Percentiles rank a stretch among this genome's conserved stretches.
phyloP scores from a whole-genome alignment of 2,113 vertebrate genomes.

The Cheirogaleus medius region DNA sequence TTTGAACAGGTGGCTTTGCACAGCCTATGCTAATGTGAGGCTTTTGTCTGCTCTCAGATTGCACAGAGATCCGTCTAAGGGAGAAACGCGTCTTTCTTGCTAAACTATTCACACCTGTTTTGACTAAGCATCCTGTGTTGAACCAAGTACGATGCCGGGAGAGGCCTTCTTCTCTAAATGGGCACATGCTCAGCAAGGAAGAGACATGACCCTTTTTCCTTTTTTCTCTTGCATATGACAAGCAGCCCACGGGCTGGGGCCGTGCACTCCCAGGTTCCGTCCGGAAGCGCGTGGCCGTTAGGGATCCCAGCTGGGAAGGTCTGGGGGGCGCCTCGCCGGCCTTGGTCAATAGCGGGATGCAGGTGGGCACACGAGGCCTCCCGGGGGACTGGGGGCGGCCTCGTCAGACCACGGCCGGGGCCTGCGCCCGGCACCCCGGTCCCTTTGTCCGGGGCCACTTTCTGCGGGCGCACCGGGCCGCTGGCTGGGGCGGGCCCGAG shows the following conservation, averaged over 20 bases:
- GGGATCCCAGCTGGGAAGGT: background rate
- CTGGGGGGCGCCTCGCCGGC: background rate
- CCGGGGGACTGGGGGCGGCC: too few species aligned
- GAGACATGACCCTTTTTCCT: background rate
- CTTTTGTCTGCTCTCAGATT: conserved; percentile 57
- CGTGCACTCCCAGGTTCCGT: accelerated
- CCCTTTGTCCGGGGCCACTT: background rate
- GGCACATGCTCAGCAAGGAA: background rate
- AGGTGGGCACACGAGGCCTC: background rate
- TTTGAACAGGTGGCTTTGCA: conserved; percentile 80
- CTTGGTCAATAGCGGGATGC: background rate
- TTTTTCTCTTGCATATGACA: accelerated
- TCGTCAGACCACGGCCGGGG: accelerated
- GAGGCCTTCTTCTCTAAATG: background rate
- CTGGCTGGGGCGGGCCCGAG: background rate
- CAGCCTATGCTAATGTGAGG: conserved; percentile 45
- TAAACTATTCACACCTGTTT: conserved; percentile 66
- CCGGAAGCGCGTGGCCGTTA: background rate
- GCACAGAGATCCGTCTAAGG: background rate
- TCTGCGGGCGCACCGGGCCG: background rate
- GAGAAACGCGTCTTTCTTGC: conserved; percentile 30
- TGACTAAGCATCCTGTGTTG: background rate
- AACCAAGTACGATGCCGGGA: background rate
- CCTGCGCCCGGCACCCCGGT: background rate
- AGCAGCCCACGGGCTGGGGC: background rate